Conservation (phyloP, 2,113 vertebrate genomes). For the Lethenteron reissneri region DNA sequence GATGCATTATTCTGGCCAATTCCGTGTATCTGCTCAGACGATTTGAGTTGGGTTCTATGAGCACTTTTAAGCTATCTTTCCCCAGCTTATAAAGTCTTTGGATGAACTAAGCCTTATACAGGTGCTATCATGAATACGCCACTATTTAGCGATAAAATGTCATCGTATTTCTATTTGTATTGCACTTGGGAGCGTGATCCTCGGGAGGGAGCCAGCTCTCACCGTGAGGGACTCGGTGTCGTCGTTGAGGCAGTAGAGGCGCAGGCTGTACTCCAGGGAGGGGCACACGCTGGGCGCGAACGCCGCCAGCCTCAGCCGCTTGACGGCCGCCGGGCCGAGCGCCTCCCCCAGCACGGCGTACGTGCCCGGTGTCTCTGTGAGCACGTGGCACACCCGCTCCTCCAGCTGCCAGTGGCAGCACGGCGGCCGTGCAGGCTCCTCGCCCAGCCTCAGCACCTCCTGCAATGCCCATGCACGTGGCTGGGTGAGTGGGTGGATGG, state of each 20-base stretch:
- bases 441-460: neutral
- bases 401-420: conserved; percentile 67
- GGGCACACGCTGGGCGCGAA: conserved; percentile 60
- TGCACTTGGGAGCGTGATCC: too few relatives aligned
- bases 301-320: conserved; percentile 60
- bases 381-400: conserved; percentile 57
- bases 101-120: too few relatives aligned
- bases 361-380: conserved; percentile 64
- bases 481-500: too few relatives aligned
- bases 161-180: too few relatives aligned
- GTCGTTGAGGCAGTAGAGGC: conserved; percentile 74
- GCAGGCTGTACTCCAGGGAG: conserved; percentile 62
- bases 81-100: too few relatives aligned
- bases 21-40: too few relatives aligned
- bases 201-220: neutral
- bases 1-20: too few relatives aligned
- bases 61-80: too few relatives aligned
- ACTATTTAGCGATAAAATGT: too few relatives aligned
- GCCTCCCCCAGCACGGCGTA: conserved; percentile 69
- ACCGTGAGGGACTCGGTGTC: conserved; percentile 80
- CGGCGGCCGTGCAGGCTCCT: conserved; percentile 4
- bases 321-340: conserved; percentile 51
- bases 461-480: neutral
- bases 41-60: too few relatives aligned
- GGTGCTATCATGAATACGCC: too few relatives aligned